phyloP scores from a whole-genome alignment of 2,797 vertebrate genomes.

The Phoeniculus purpureus region DNA sequence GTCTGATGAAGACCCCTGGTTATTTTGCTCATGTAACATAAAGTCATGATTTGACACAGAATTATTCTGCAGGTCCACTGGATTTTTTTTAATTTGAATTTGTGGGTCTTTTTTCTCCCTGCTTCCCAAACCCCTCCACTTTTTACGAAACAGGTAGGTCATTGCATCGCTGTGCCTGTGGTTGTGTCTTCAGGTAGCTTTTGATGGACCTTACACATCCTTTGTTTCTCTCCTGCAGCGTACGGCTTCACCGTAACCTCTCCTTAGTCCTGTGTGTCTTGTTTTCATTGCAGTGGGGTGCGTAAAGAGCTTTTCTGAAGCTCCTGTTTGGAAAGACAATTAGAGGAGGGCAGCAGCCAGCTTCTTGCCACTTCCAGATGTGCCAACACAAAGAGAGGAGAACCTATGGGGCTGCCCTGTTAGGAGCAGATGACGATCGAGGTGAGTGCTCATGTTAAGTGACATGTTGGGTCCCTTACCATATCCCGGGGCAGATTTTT shows the following conservation, averaged over 20 bases:
- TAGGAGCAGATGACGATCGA: fast-evolving
- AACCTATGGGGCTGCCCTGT: background rate
- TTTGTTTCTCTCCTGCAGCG: background rate
- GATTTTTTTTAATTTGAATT: background rate
- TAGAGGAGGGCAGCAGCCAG: background rate
- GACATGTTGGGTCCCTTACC: background rate
- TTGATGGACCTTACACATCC: background rate
- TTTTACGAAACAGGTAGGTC: background rate
- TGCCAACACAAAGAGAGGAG: background rate
- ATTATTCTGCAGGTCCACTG: background rate
- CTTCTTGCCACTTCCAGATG: background rate
- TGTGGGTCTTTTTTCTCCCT: background rate
- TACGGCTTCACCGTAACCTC: background rate
- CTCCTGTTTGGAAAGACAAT: background rate
- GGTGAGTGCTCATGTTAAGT: background rate
- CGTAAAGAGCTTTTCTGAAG: background rate
- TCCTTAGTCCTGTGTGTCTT: background rate
- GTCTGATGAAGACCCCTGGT: background rate
- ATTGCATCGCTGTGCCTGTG: background rate
- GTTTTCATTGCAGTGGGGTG: background rate
- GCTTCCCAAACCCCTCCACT: background rate
- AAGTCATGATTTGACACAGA: background rate
- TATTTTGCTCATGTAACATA: background rate
- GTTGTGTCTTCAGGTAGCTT: background rate
- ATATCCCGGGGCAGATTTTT: background rate